A percentile compares a stretch with the other conserved stretches of the same genome.
Conservation (phyloP, 2,113 vertebrate genomes). For the Lepisosteus osseus region DNA sequence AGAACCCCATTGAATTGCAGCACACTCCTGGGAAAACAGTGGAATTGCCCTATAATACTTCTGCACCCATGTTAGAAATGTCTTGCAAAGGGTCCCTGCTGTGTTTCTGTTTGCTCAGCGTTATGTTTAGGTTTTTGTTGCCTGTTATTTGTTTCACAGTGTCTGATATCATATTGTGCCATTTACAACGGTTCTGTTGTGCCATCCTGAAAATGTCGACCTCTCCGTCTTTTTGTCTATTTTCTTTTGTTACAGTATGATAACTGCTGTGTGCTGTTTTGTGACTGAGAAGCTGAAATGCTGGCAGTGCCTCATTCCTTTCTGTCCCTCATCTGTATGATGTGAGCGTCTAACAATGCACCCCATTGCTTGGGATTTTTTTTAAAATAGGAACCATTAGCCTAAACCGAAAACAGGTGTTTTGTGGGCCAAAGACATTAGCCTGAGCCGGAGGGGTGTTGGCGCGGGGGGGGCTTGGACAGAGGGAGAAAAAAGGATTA, state of each 20-base stretch:
- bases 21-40: no score
- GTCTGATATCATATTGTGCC: no score
- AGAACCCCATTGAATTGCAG: no score
- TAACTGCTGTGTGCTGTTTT: not conserved
- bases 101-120: no score
- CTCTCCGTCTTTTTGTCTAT: not conserved
- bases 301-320: conserved; percentile 3
- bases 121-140: no score
- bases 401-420: conserved; percentile 35
- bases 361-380: conserved; percentile 9
- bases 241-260: not conserved
- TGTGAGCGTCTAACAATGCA: conserved; percentile 4
- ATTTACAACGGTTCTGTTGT: no score
- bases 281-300: not conserved
- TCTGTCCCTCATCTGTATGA: conserved; percentile 3
- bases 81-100: no score
- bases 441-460: conserved; percentile 2
- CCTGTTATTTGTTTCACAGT: no score
- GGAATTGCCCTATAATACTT: not conserved
- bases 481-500: conserved; percentile 1
- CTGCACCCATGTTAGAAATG: no score
- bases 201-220: no score
- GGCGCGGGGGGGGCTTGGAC: conserved; percentile 1
- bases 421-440: conserved; percentile 12
- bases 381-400: conserved; percentile 18